Evolutionary conservation across 2,797 vertebrate genomes (phyloP), one percentile per base, ranked within the genome.

Genomic region (Rhinogobio ventralis): DNA sequence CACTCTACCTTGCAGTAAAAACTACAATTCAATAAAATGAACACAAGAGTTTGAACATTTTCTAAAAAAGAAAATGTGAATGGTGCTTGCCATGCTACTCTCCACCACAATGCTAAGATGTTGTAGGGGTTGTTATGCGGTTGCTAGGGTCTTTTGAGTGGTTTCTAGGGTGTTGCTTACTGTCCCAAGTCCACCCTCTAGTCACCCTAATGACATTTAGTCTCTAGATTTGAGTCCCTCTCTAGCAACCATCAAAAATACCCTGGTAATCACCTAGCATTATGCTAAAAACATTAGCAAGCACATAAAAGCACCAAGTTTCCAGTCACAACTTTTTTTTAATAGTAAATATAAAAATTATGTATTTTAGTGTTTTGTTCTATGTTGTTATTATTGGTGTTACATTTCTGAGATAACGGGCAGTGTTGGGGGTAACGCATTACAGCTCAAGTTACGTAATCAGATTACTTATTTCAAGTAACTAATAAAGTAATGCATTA

Each of bases 121-220:
- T 39, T 55, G 75, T 86, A 74, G 85, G 60, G 3, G 28, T 20
- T 67, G 30, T 2, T 36, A 4, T 33, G 17, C 3, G 1, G 13
- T 7, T 62, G 57, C n/a, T 71, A 25, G 42, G 45, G 15, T 49
- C 1, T 73, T 30, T 73, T 30, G 25, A 11, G 3, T 68, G 46
- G 13, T 30, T 89, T 55, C 20, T n/a, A 62, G n/a, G n/a, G 39
- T 28, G 55, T 78, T 45, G 2, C 53, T 76, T 39, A n/a, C 30
- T 57, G 33, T 17, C 20, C 51, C 20, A n/a, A 2, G 3, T n/a
- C 30, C 73, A 15, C 0, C 6, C 20, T 39, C 3, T 8, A n/a
- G 53, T 39, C 20, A 9, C 20, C 20, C 20, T 11, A 53, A 30
- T 33, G 10, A 75, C 36, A 36, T 55, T 3, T 4, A 19, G 1